Evolutionary conservation across 2,797 vertebrate genomes (phyloP).

Genomic region (Gallirallus australis): DNA sequence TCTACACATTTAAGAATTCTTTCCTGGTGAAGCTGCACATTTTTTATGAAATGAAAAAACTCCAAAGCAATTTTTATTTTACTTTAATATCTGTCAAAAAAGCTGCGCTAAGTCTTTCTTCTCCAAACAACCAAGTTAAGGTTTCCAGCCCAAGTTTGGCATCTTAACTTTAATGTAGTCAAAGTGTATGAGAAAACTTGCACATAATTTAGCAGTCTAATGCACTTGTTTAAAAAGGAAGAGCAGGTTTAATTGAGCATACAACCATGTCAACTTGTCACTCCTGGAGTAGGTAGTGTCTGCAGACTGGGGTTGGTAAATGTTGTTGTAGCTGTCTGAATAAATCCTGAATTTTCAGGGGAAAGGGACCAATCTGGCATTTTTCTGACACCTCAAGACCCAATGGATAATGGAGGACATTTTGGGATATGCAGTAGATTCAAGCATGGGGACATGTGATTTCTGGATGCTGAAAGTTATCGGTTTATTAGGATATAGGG

Average conservation of each 20-base stretch:
- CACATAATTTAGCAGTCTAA: constrained; percentile 73
- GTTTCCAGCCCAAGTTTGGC: constrained; percentile 61
- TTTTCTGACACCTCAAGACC: background rate
- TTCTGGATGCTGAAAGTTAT: background rate
- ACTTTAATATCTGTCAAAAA: background rate
- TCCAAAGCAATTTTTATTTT: background rate
- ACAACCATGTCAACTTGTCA: constrained; percentile 73
- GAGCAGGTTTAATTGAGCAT: constrained; percentile 80
- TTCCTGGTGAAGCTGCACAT: background rate
- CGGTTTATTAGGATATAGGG: background rate
- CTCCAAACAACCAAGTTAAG: constrained; percentile 41
- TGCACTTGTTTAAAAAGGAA: constrained; percentile 69
- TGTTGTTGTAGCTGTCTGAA: constrained; percentile 6
- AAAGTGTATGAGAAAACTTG: constrained; percentile 67
- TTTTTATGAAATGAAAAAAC: background rate
- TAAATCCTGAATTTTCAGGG: constrained; percentile 16
- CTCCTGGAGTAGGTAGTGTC: constrained; percentile 41
- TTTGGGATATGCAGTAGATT: background rate
- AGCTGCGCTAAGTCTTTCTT: background rate
- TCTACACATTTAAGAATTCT: background rate
- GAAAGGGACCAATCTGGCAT: background rate
- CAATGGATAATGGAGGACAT: background rate
- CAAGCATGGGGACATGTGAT: background rate
- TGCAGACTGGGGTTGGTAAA: constrained; percentile 39
- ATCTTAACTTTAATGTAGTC: constrained; percentile 66